phyloP scores from a whole-genome alignment of 2,888 invertebrate species.

The Orchestes rusci region DNA sequence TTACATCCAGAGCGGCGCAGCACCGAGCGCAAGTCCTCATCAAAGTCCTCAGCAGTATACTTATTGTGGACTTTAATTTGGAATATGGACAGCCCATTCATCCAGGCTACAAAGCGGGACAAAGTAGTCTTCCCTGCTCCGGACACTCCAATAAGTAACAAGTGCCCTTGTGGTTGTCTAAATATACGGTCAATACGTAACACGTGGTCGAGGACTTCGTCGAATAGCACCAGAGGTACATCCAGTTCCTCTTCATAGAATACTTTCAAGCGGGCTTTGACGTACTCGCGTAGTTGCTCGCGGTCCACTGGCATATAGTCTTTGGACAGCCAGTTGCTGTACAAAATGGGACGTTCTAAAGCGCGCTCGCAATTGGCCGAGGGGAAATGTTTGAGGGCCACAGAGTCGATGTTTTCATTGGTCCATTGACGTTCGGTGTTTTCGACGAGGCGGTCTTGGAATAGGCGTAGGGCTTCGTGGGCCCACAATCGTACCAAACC shows the following conservation, averaged over 20 bases:
- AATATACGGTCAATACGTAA: constrained; percentile 98
- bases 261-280: constrained; percentile 91
- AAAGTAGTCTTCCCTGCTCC: constrained; percentile 99
- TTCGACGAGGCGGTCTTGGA: constrained; percentile 93
- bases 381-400: constrained; percentile 92
- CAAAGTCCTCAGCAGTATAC: constrained; percentile 97
- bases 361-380: constrained; percentile 60
- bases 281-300: constrained; percentile 92
- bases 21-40: constrained; percentile 92
- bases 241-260: constrained; percentile 99
- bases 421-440: constrained; percentile 96
- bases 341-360: constrained; percentile 88
- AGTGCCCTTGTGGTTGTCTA: constrained; percentile 97
- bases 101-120: constrained; percentile 99
- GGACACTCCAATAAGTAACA: constrained; percentile 95
- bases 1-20: constrained; percentile 82
- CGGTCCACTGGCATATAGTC: constrained; percentile 96
- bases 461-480: constrained; percentile 94
- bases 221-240: constrained; percentile 95
- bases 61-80: constrained; percentile 99
- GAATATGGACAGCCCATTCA: constrained; percentile 98
- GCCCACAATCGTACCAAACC: constrained; percentile 98
- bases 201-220: constrained; percentile 99
- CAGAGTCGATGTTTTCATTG: constrained; percentile 91
- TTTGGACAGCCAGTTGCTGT: constrained; percentile 98